Base-by-base conservation (phyloP, 1,140 invertebrate genomes). In the Cylas formicarius region DNA sequence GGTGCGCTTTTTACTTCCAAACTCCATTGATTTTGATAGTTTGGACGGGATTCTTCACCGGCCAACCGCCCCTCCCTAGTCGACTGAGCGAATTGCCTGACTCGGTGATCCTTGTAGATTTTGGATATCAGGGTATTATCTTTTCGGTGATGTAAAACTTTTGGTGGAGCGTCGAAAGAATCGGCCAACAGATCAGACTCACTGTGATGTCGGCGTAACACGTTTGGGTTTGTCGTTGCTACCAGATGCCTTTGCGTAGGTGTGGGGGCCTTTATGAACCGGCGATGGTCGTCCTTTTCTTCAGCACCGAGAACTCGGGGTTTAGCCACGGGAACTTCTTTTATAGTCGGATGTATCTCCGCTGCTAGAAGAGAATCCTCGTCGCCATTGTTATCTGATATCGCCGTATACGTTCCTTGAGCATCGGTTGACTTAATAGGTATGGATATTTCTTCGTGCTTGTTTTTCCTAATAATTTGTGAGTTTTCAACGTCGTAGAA, bases 81-180 rank as follows among this genome's bases (percentile, higher is more conserved):
- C 7, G 21, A 28, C n/a, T 56, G 24, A 13, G 49, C 52, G 27
- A 55, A 56, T 13, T 38, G 51, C 16, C 55, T 43, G 8, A 59
- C 57, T 23, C 43, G 46, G 6, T 54, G 55, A 33, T 59, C 46
- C 13, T 45, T 47, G 27, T 59, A 59, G 23, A 59, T 59, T 27
- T 52, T 55, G 2, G 47, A 54, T 21, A 59, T 59, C 14, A 55
- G 37, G 4, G 57, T 59, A 20, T 59, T 59, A 27, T 59, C 57
- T 14, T 44, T 52, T 20, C 51, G 55, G 11, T 48, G 52, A 6
- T 23, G 37, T 5, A 50, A 14, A 3, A 48, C 40, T 37, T 45
- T 54, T 13, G 48, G 48, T 11, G 45, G 34, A 22, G 17, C 18
- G 28, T 53, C 39, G 11, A 46, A 53, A 18, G 35, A 42, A 26